phyloP scores from a whole-genome alignment of 2,113 vertebrate genomes.

The Bucco capensis region DNA sequence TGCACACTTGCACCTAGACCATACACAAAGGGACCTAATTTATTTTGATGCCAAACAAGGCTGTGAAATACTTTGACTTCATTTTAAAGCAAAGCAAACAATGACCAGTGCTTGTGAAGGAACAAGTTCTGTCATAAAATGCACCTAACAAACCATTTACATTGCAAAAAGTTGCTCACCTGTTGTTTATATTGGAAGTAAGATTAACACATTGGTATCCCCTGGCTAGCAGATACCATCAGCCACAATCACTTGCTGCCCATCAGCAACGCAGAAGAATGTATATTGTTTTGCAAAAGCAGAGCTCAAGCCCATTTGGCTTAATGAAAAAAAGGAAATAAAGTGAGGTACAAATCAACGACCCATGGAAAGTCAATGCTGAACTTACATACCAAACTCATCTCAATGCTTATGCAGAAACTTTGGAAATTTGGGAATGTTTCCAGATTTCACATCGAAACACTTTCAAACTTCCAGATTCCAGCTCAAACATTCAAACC shows the following conservation, averaged over 20 bases:
- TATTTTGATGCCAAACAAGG: background rate
- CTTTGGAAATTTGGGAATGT: background rate
- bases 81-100: conserved; percentile 58
- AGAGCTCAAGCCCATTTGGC: background rate
- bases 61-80: conserved; percentile 24
- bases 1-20: background rate
- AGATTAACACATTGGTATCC: conserved; percentile 56
- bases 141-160: conserved; percentile 36
- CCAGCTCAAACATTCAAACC: background rate
- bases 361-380: background rate
- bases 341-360: background rate
- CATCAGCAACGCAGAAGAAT: background rate
- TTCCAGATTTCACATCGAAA: background rate
- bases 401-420: background rate
- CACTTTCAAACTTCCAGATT: background rate
- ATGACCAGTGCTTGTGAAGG: conserved; percentile 4
- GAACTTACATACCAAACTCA: background rate
- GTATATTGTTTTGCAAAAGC: background rate
- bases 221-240: conserved; percentile 55
- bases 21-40: background rate
- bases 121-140: conserved; percentile 50
- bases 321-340: background rate
- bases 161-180: conserved; percentile 49
- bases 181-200: conserved; percentile 39
- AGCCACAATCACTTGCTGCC: background rate